phyloP scores from a whole-genome alignment of 2,888 invertebrate species.

The Branchipolynoe longqiensis region DNA sequence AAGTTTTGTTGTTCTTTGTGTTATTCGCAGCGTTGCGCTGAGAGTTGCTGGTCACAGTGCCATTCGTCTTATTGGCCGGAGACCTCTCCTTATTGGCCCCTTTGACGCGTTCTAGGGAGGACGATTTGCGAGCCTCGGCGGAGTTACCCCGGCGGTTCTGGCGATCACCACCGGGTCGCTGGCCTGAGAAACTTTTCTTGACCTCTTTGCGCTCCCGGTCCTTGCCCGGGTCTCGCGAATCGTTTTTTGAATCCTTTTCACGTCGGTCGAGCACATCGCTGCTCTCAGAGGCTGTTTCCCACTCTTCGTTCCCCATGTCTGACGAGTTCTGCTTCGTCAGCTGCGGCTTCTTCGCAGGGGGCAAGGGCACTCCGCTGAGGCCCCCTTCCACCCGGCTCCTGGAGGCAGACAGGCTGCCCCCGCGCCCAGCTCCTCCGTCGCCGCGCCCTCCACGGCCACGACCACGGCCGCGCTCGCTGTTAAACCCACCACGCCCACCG shows the following conservation, averaged over 20 bases:
- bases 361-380: constrained; percentile 64
- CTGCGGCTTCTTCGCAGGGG: constrained; percentile 72
- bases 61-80: constrained; percentile 75
- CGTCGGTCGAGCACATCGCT: constrained; percentile 84
- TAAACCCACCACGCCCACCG: constrained; percentile 36
- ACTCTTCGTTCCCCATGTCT: constrained; percentile 83
- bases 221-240: constrained; percentile 61
- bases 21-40: constrained; percentile 60
- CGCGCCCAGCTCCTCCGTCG: constrained; percentile 69
- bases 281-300: constrained; percentile 91
- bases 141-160: constrained; percentile 72
- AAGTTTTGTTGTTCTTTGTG: constrained; percentile 70
- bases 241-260: constrained; percentile 70
- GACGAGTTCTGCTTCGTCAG: constrained; percentile 79
- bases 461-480: constrained; percentile 34
- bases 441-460: constrained; percentile 66
- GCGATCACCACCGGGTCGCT: constrained; percentile 80
- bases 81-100: constrained; percentile 75
- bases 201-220: constrained; percentile 68
- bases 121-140: constrained; percentile 64
- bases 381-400: constrained; percentile 64
- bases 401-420: constrained; percentile 43
- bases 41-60: constrained; percentile 70
- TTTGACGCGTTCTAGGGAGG: constrained; percentile 68
- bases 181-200: constrained; percentile 81